Conservation (phyloP, 2,888 invertebrate genomes). For the Patella depressa region DNA sequence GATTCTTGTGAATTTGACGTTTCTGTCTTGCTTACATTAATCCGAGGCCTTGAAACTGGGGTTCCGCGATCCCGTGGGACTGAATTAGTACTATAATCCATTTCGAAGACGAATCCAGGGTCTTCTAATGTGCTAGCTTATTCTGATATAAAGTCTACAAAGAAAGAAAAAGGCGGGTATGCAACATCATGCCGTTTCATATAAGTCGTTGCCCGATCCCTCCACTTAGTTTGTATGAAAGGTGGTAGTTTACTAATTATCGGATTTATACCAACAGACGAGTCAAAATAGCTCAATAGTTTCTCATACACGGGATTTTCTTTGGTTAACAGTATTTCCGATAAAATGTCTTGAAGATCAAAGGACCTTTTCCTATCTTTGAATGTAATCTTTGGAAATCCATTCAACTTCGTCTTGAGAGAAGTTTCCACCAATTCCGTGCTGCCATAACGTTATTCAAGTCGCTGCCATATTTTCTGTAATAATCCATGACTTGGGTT, state of each 20-base stretch:
- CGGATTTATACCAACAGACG: conserved; percentile 35
- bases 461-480: conserved; percentile 26
- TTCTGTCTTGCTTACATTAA: too few species aligned
- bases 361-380: conserved; percentile 14
- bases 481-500: conserved; percentile 20
- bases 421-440: conserved; percentile 21
- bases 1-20: too few species aligned
- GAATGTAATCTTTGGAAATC: too few species aligned
- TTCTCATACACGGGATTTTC: conserved; percentile 16
- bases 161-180: conserved; percentile 23
- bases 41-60: too few species aligned
- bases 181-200: conserved; percentile 11
- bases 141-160: conserved; percentile 25
- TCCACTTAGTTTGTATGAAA: conserved; percentile 29
- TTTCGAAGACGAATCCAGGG: conserved; percentile 4
- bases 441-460: conserved; percentile 24
- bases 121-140: conserved; percentile 17
- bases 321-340: too few species aligned
- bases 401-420: conserved; percentile 2
- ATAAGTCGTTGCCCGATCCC: conserved; percentile 18
- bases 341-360: conserved; percentile 24
- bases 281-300: conserved; percentile 31
- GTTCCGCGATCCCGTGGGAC: too few species aligned
- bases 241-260: conserved; percentile 33
- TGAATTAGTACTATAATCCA: neutral